Base-by-base conservation (phyloP, 1,140 invertebrate genomes). In the Atta cephalotes region DNA sequence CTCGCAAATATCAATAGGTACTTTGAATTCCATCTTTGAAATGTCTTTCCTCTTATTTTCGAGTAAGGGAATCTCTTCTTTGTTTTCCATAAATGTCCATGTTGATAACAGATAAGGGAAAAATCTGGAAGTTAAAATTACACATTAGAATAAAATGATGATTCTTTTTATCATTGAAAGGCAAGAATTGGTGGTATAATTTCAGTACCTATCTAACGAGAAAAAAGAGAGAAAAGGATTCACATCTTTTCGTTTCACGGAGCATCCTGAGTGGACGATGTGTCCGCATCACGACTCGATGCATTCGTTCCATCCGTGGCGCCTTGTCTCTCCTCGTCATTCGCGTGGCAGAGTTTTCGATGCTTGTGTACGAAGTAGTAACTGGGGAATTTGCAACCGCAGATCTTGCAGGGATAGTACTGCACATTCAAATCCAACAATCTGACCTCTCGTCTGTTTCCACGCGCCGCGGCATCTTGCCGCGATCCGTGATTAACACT, bases 291-390 rank as follows among this genome's bases (percentile, higher is more conserved):
- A 7, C 53, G 85, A 21, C 80, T 88, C 16, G 77, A 85, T 6
- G 39, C 45, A 0, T 45, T 28, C 2, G 63, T 45, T 5, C 71
- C 70, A 5, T 85, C 88, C 16, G 63, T 18, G 0, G 58, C 85
- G 39, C 66, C 89, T 60, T 82, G 51, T 7, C 89, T 88, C n/a
- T 94, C 93, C 12, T 95, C 94, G 16, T 63, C 81, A n/a, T 94
- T 94, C 9, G 96, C 96, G 92, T 98, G 98, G 93, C 98, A 98
- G 87, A 98, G 92, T 95, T 98, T 98, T 35, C 98, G 95, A 94
- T 98, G 98, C 92, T 98, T 98, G 93, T 98, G 98, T 4, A 98
- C 98, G 95, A 98, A 98, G 93, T 98, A 98, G 92, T 98, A 98
- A 89, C 97, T 98, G 0, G 98, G 98, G 92, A 98, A 98, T 95